Evolutionary conservation across 2,113 vertebrate species (phyloP).

Genomic region (Brachirus orientalis): DNA sequence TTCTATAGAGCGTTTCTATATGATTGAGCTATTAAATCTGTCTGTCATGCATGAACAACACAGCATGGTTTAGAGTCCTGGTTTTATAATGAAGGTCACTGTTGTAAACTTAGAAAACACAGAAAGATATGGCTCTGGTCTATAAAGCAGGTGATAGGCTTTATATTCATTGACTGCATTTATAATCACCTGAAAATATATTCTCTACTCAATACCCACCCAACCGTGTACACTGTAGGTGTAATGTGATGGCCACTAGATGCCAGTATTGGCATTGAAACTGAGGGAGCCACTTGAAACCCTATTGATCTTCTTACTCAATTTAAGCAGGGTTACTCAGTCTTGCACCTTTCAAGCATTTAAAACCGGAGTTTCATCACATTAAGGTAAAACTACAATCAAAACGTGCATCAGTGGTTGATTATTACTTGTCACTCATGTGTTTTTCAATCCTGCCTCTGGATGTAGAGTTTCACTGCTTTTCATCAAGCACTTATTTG

Average conservation of each 20-base stretch:
- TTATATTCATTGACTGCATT: no score
- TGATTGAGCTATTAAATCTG: background rate
- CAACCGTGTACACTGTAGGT: background rate
- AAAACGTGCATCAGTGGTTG: constrained; percentile 3
- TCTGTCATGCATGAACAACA: background rate
- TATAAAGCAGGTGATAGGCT: no score
- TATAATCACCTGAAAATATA: background rate
- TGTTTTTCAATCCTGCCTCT: background rate
- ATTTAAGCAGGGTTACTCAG: constrained; percentile 34
- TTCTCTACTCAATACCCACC: background rate
- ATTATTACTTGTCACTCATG: background rate
- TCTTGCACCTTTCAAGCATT: background rate
- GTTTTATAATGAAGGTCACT: background rate
- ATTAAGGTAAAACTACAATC: constrained; percentile 20
- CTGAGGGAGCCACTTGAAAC: constrained; percentile 2
- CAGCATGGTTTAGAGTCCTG: no score
- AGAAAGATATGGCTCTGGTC: no score
- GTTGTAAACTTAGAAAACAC: no score
- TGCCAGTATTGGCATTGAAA: constrained; percentile 61
- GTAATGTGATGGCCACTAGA: constrained; percentile 59
- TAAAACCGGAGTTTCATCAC: constrained; percentile 14
- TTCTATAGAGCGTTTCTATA: no score
- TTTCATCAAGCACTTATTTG: constrained; percentile 20
- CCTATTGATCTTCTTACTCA: constrained; percentile 21
- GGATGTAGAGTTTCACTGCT: background rate